These are phyloP conservation scores for Willowsia nigromaculata DNA, from an alignment of 2,888 invertebrate species.

Conservation along the genomic window DNA sequence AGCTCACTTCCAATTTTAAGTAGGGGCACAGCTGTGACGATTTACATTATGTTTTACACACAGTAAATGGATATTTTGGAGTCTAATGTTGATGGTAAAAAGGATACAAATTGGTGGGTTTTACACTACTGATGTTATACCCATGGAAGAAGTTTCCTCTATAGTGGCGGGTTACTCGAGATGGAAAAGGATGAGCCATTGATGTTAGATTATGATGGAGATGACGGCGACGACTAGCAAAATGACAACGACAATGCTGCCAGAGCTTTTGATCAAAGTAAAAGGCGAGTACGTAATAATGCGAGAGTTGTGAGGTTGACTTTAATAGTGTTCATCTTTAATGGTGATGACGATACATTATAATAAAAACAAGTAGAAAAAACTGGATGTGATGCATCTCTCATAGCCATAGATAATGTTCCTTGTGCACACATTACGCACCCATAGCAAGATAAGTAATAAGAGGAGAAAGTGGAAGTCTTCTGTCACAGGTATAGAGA, in stretches of 20 bases:
- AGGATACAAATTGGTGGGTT: background rate
- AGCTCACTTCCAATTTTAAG: constrained; percentile 19
- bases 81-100: background rate
- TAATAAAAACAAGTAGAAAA: constrained; percentile 20
- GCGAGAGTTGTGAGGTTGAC: background rate
- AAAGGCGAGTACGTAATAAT: constrained; percentile 17
- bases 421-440: background rate
- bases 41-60: constrained; percentile 24
- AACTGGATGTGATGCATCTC: background rate
- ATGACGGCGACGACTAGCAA: background rate
- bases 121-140: too few species aligned
- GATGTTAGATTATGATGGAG: constrained; percentile 1
- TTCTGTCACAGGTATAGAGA: background rate
- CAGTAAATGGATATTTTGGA: constrained; percentile 16
- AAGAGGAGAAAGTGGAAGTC: background rate
- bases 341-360: constrained; percentile 32
- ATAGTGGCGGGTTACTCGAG: background rate
- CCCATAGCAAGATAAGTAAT: background rate
- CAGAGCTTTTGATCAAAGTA: constrained; percentile 6
- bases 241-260: constrained; percentile 18
- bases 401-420: background rate
- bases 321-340: constrained; percentile 9
- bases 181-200: constrained; percentile 10
- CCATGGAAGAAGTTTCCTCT: too few species aligned
- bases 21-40: constrained; percentile 12